Evolutionary conservation across 2,797 vertebrate genomes (phyloP), one percentile per base, ranked within the genome.

Genomic region (Clamator glandarius): DNA sequence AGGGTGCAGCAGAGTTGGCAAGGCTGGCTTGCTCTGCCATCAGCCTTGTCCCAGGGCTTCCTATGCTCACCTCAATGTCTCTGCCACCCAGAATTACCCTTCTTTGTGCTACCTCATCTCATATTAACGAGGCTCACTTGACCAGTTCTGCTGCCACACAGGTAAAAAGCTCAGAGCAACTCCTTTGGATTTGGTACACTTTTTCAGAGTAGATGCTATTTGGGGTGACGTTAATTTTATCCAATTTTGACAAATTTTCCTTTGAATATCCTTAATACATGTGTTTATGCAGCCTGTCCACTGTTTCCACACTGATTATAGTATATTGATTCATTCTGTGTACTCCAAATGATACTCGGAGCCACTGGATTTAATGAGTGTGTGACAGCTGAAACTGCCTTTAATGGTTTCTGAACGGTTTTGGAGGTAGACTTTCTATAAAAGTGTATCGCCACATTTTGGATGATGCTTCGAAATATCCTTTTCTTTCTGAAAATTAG

Each of bases 241-340:
- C 84, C 4, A 6, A 35, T 44, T 50, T 2, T 21, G 46, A 57
- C 28, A 12, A 35, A 1, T 2, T 11, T n/a, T 44, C 36, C 55
- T 33, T 6, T 17, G 12, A 9, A 5, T 15, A 29, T 15, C 35
- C 36, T 0, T 11, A 13, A 28, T 3, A 12, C 0, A 0, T 4
- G 20, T 13, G 57, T 2, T 5, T 6, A 1, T 11, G 50, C 39
- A 12, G 62, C 11, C 69, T 55, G 57, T 2, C 55, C 1, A 0
- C 24, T 3, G 31, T 28, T 58, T 14, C 62, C 11, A 0, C 1
- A 1, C 33, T 16, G 50, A 6, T 3, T 10, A 16, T 7, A 23
- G 33, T 21, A 50, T 9, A 15, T 5, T 35, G 36, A 7, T 21
- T 18, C 3, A 6, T 24, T 8, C 20, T 23, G 62, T 28, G 0